A percentile compares a stretch with the other conserved stretches of the same genome.
These are phyloP conservation scores for Drosophila chauvacae DNA, from an alignment of 1,140 invertebrate species.

Conservation along the genomic window DNA sequence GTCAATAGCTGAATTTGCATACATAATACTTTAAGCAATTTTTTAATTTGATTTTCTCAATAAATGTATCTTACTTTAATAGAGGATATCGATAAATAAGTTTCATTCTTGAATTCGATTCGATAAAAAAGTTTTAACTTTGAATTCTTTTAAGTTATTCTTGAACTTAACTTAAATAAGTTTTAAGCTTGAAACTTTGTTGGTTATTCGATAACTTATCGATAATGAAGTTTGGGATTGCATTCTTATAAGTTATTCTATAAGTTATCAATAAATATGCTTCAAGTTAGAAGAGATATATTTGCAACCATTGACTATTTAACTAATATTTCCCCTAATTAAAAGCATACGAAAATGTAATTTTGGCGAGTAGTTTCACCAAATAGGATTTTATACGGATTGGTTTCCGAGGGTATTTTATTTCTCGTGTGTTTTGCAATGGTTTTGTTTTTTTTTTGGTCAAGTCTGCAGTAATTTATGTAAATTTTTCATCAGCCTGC, in stretches of 20 bases:
- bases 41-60: neutral
- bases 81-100: neutral
- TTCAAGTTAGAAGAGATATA: neutral
- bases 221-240: neutral
- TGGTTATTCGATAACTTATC: neutral
- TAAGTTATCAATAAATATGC: too few relatives aligned
- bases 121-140: too few relatives aligned
- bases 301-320: neutral
- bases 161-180: too few relatives aligned
- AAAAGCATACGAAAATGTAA: neutral
- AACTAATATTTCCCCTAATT: neutral
- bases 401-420: slow-evolving; percentile 12
- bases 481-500: slow-evolving; percentile 51
- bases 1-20: neutral
- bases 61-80: too few relatives aligned
- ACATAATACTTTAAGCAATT: neutral
- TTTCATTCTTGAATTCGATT: neutral
- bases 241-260: too few relatives aligned
- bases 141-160: neutral
- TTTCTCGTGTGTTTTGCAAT: slow-evolving; percentile 1
- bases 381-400: neutral
- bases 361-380: neutral
- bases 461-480: slow-evolving; percentile 45
- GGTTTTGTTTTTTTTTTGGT: slow-evolving; percentile 16
- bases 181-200: neutral